Base-by-base conservation (phyloP, 2,888 invertebrate species). In the Ophion ventricosus region DNA sequence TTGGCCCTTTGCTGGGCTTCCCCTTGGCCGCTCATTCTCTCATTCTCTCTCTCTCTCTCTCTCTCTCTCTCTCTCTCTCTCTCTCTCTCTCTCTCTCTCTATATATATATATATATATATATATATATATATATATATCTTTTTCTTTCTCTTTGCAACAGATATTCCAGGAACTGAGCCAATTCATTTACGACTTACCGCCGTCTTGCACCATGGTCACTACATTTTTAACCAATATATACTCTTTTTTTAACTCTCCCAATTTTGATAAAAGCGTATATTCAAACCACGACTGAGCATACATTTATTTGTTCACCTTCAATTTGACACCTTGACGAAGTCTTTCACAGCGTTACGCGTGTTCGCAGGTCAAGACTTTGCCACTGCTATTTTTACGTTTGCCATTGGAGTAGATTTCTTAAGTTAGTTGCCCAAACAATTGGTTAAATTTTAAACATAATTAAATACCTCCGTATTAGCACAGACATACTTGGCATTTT, bases 141-240 rank as follows among this genome's bases (percentile, higher is more conserved):
- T 69, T 26, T 59, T 29, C 43, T 40, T 70, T 43, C 14, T 43
- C 14, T 57, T 83, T 76, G 54, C 64, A 74, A 80, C 77, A 80
- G 73, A 70, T 79, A 70, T 81, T 84, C 76, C 72, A 74, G 67
- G 83, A 84, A 84, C 63, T 66, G 43, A 84, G 67, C 83, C 63
- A 73, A 84, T 73, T 43, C 80, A 74, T 81, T 84, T 84, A 84
- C 69, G 77, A 80, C 80, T 82, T 57, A 59, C n/a, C 57, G 56
- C n/a, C 23, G 26, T 14, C 26, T 20, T 17, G 63, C 29, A 17
- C 61, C 43, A 11, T 54, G 43, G 29, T 17, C 35, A 61, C 29
- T 40, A 76, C 35, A 66, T 66, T 63, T 72, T 64, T 17, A 63
- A 63, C 8, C 14, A 11, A 26, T 26, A 57, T n/a, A 17, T 49